phyloP scores from a whole-genome alignment of 2,888 invertebrate species.

The Hartigia nigra region DNA sequence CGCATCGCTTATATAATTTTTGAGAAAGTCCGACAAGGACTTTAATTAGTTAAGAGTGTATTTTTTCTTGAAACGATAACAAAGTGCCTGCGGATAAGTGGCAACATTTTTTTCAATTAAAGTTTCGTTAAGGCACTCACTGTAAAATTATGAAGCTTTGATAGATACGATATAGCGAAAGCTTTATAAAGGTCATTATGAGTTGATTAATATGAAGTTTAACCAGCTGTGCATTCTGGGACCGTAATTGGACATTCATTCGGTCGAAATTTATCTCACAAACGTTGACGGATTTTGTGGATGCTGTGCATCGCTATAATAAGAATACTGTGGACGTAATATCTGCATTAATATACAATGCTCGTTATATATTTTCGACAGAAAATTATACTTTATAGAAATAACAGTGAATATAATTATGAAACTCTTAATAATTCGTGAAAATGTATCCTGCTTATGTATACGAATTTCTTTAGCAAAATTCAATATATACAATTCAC shows the following conservation, averaged over 20 bases:
- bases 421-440: background rate
- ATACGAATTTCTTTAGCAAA: background rate
- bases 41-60: background rate
- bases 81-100: background rate
- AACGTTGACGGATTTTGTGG: background rate
- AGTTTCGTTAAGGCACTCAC: background rate
- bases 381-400: background rate
- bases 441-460: background rate
- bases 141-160: background rate
- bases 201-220: background rate
- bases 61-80: background rate
- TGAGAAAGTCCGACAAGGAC: background rate
- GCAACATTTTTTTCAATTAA: background rate
- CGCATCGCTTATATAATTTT: background rate
- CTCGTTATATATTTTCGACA: background rate
- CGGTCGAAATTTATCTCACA: background rate
- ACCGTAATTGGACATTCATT: background rate
- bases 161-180: background rate
- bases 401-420: background rate
- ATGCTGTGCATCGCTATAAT: background rate
- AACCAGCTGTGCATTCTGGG: background rate
- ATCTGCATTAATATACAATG: background rate
- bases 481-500: background rate
- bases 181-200: background rate
- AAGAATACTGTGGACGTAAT: background rate